These are phyloP conservation scores for Probaryconus sp. DNA, from an alignment of 1,140 invertebrate genomes.

Conservation along the genomic window DNA sequence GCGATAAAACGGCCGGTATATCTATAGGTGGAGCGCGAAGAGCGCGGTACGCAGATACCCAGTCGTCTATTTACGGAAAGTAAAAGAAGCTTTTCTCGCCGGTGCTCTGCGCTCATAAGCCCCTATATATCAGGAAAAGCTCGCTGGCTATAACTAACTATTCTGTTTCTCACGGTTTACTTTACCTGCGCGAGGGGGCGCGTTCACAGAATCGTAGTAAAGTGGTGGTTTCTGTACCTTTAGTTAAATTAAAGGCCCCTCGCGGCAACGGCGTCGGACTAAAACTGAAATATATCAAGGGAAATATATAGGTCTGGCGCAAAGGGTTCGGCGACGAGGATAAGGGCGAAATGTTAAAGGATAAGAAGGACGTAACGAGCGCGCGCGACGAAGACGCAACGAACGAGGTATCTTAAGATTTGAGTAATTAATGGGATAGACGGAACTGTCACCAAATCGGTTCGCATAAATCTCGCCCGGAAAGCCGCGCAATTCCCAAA, in stretches of 20 bases:
- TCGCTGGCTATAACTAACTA: constrained; percentile 64
- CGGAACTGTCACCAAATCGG: constrained; percentile 57
- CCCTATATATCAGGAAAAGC: constrained; percentile 66
- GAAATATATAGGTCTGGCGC: constrained; percentile 63
- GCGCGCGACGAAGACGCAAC: constrained; percentile 9
- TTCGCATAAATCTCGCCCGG: constrained; percentile 43
- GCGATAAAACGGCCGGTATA: constrained; percentile 14
- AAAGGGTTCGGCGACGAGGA: constrained; percentile 53
- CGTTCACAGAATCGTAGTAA: not conserved
- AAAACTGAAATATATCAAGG: constrained; percentile 68
- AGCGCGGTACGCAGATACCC: constrained; percentile 29
- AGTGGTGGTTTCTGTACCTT: constrained; percentile 40
- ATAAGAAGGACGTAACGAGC: constrained; percentile 42
- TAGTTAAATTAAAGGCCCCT: constrained; percentile 67
- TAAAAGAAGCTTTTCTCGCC: constrained; percentile 62
- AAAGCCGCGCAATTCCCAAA: constrained; percentile 26
- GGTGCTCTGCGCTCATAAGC: constrained; percentile 57
- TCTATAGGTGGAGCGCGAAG: constrained; percentile 18
- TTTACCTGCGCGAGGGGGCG: constrained; percentile 51
- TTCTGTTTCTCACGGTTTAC: constrained; percentile 63
- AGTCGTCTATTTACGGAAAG: constrained; percentile 54
- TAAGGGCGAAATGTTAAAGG: constrained; percentile 55
- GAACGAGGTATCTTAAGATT: constrained; percentile 44
- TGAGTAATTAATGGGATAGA: constrained; percentile 57
- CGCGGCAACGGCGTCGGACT: constrained; percentile 53